Evolutionary conservation across 2,797 vertebrate genomes (phyloP).

Genomic region (Enteromius trimaculatus): DNA sequence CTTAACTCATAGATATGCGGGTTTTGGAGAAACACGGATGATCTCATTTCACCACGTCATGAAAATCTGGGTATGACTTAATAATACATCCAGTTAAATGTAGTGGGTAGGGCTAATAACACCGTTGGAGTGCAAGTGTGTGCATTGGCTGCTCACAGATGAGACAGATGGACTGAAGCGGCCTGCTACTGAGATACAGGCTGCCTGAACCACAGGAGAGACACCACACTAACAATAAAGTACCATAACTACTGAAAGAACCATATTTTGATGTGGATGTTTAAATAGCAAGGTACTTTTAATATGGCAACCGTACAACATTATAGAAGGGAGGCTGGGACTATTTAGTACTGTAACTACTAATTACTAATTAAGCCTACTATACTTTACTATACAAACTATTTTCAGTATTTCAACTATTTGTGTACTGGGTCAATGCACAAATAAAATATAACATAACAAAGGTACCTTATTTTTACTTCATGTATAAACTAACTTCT

Average conservation of each 20-base stretch:
- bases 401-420: neutral
- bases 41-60: conserved; percentile 15
- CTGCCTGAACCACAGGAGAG: conserved; percentile 58
- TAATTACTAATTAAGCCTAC: too few species aligned
- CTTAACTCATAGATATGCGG: neutral
- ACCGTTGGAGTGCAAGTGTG: conserved; percentile 26
- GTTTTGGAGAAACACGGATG: neutral
- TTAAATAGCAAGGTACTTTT: neutral
- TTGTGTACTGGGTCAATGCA: neutral
- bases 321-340: neutral
- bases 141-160: conserved; percentile 47
- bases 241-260: neutral
- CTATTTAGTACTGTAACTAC: neutral
- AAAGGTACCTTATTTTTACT: neutral
- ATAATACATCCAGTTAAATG: conserved; percentile 18
- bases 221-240: conserved; percentile 19
- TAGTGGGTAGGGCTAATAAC: conserved; percentile 4
- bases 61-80: conserved; percentile 3
- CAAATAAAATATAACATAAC: neutral
- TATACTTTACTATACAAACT: too few species aligned
- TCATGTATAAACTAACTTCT: neutral
- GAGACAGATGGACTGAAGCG: conserved; percentile 59
- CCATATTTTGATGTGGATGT: neutral
- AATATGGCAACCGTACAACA: neutral
- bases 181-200: conserved; percentile 56